Base-by-base conservation (phyloP, 2,888 invertebrate species). In the Chymomyza fuscimana region DNA sequence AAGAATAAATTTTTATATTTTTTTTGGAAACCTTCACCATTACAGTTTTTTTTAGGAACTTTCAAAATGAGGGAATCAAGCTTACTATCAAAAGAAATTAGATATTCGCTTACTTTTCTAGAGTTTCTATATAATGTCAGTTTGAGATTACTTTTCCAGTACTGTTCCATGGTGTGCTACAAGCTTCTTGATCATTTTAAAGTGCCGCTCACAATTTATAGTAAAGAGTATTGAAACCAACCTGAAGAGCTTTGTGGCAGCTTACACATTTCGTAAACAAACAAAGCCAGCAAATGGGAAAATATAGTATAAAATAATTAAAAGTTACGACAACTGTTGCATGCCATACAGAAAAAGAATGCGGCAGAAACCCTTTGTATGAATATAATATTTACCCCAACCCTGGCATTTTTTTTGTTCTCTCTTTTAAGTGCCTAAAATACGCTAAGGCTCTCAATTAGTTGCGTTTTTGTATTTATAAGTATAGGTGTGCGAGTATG, bases 281-380 rank as follows among this genome's bases (percentile, higher is more conserved):
- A 46, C 40, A 46, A 12, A 46, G 40, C 40, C 12, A 46, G 3
- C 10, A 46, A 46, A 46, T 46, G 40, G 40, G 12, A 46, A 46
- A 46, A 46, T 46, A 46, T 46, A 12, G 16, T 58, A 36, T 19
- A 60, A 60, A 60, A 60, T 60, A 60, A 60, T 60, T 60, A 32
- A 60, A 60, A 25, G 19, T 32, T 29, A 40, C n/a, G 32, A 12
- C 60, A 60, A 60, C 60, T 60, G 60, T 60, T 60, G 58, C 19
- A 25, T 58, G 40, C 60, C 12, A 36, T 36, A 40, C 36, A 25
- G 6, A 19, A 12, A 4, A 12, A 12, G 12, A 46, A 46, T 46
- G 40, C 40, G 40, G 40, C 40, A 46, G 9, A 32, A 46, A 46
- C 12, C 40, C 12, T 46, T 46, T 46, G 40, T 46, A 46, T 32